Evolutionary conservation across 2,113 vertebrate species (phyloP).

Genomic region (Lampris incognitus): DNA sequence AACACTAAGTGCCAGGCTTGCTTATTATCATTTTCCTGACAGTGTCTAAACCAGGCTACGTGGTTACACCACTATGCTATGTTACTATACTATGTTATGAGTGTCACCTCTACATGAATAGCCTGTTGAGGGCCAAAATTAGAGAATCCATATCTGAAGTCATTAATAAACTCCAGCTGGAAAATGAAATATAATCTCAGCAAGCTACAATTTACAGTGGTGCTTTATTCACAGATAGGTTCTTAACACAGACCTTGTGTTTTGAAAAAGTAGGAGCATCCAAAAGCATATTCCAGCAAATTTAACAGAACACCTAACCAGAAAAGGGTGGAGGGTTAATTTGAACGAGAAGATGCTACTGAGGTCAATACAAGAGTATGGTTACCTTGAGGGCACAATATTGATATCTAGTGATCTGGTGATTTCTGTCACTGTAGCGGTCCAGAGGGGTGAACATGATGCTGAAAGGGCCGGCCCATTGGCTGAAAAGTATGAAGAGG

Average conservation of each 20-base stretch:
- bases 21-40: too few relatives aligned
- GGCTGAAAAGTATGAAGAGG: conserved; percentile 97
- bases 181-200: too few relatives aligned
- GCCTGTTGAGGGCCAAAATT: not conserved
- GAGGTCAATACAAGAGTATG: not conserved
- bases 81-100: not conserved
- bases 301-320: not conserved
- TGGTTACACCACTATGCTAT: not conserved
- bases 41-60: too few relatives aligned
- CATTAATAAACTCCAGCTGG: too few relatives aligned
- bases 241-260: too few relatives aligned
- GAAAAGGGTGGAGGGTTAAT: not conserved
- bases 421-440: conserved; percentile 96
- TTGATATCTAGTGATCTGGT: conserved; percentile 98
- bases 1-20: too few relatives aligned
- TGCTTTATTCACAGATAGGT: too few relatives aligned
- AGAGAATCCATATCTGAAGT: not conserved
- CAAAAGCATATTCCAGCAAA: not conserved
- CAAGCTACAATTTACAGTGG: too few relatives aligned
- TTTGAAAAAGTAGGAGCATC: too few relatives aligned
- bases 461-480: conserved; percentile 98
- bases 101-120: not conserved
- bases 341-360: not conserved
- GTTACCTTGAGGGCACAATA: conserved; percentile 96
- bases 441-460: conserved; percentile 98